Percentiles rank a stretch among this genome's conserved stretches.
Conservation (phyloP, 2,888 invertebrate genomes). For the Brenthis hecate region DNA sequence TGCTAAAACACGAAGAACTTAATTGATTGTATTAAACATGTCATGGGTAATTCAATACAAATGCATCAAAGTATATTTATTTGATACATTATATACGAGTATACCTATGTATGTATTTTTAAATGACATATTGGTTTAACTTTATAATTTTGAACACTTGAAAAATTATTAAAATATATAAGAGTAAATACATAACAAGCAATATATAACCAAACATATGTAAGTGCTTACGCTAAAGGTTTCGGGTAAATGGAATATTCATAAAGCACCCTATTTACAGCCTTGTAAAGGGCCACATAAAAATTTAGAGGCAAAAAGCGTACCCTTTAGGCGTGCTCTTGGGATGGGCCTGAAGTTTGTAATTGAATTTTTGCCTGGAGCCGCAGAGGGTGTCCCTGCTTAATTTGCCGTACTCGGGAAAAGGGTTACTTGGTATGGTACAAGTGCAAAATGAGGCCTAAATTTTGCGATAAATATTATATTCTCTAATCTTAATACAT, state of each 20-base stretch:
- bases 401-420: conserved; percentile 74
- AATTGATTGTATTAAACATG: no score
- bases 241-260: conserved; percentile 75
- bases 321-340: conserved; percentile 75
- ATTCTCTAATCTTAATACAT: background rate
- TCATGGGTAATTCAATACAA: no score
- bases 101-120: no score
- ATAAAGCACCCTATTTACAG: conserved; percentile 78
- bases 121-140: no score
- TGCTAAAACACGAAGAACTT: no score
- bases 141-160: no score
- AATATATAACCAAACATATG: conserved; percentile 11
- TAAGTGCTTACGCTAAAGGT: conserved; percentile 50
- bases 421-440: conserved; percentile 63
- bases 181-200: no score
- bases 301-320: conserved; percentile 77
- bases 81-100: no score
- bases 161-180: no score
- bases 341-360: conserved; percentile 78
- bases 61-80: no score
- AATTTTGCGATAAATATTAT: background rate
- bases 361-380: conserved; percentile 82
- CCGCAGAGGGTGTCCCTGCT: conserved; percentile 79
- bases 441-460: conserved; percentile 41
- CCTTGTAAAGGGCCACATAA: conserved; percentile 79